A percentile compares a stretch with the other conserved stretches of the same genome.
These are phyloP conservation scores for Ceramica pisi DNA, from an alignment of 2,888 invertebrate species.

Conservation along the genomic window DNA sequence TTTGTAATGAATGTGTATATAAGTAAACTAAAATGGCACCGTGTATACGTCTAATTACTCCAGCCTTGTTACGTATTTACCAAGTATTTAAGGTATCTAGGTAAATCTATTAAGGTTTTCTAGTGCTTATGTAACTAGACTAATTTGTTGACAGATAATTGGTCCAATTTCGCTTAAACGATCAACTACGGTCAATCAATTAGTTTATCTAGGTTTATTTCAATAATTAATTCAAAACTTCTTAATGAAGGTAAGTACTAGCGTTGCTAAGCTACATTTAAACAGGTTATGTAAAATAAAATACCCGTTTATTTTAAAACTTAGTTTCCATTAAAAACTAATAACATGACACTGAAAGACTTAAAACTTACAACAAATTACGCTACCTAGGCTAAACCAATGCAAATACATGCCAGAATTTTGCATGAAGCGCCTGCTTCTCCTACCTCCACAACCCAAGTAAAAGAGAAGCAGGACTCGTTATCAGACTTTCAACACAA, in stretches of 20 bases:
- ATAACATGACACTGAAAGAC: too few relatives aligned
- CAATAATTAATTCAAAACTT: neutral
- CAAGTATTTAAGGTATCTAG: neutral
- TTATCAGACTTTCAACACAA: too few relatives aligned
- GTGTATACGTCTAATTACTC: neutral
- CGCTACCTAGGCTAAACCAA: too few relatives aligned
- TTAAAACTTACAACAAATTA: too few relatives aligned
- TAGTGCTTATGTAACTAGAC: neutral
- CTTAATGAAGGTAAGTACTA: neutral
- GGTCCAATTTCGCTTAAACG: slow-evolving; percentile 9
- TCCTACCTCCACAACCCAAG: too few relatives aligned
- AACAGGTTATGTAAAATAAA: neutral
- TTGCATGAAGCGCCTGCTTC: too few relatives aligned
- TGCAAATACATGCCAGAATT: too few relatives aligned
- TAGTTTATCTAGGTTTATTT: slow-evolving; percentile 20
- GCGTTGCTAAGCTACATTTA: neutral
- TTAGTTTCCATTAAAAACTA: too few relatives aligned
- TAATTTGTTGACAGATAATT: neutral
- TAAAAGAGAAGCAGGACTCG: too few relatives aligned
- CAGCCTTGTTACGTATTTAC: neutral
- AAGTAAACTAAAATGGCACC: too few relatives aligned
- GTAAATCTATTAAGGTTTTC: neutral
- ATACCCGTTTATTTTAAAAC: too few relatives aligned
- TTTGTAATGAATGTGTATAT: too few relatives aligned
- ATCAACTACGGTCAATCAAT: neutral